These are phyloP conservation scores for Lampris megalopsis DNA, from an alignment of 2,113 vertebrate genomes.

Conservation along the genomic window DNA sequence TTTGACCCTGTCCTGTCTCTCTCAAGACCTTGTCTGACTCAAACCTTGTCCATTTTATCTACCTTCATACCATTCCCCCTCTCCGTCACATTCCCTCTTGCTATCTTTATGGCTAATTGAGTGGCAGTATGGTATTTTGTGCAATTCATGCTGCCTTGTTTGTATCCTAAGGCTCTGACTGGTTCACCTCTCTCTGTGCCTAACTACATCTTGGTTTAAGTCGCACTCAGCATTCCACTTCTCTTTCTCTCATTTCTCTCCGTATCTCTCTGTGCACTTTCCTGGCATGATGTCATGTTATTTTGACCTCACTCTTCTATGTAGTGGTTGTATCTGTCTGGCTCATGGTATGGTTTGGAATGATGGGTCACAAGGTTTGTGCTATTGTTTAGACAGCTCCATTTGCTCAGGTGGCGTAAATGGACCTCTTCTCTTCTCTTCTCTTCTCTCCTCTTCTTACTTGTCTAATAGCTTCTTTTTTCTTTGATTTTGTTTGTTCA, in stretches of 20 bases:
- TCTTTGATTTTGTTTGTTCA: background rate
- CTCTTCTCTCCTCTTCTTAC: no score
- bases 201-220: background rate
- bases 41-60: background rate
- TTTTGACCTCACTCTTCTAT: background rate
- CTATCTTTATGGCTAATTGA: background rate
- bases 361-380: background rate
- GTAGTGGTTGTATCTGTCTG: background rate
- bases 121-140: background rate
- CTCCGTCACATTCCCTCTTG: background rate
- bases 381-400: background rate
- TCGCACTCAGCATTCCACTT: background rate
- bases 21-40: background rate
- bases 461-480: no score
- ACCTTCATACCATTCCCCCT: background rate
- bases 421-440: background rate
- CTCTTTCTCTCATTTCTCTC: background rate
- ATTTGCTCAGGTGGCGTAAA: background rate
- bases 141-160: background rate
- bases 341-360: constrained; percentile 5
- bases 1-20: background rate
- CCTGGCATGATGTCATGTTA: background rate
- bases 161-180: background rate
- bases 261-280: background rate
- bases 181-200: background rate